Evolutionary conservation across 1,140 invertebrate genomes (phyloP), one percentile per base, ranked within the genome.

Genomic region (Dinothrombium tinctorium): DNA sequence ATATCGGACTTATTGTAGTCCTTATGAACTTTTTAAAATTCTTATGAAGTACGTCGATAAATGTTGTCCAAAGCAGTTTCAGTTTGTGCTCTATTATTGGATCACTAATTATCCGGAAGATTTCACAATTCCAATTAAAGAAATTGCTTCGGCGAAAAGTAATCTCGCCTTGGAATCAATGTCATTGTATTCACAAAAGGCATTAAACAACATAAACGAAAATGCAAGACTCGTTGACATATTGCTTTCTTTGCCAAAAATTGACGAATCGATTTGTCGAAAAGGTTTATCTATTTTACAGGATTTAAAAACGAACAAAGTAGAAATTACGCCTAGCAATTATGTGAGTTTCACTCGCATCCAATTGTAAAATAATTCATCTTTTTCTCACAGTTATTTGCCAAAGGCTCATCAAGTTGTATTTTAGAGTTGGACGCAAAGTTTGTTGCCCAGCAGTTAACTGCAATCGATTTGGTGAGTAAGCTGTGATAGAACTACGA

Each of bases 401-500:
- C 20, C 24, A 39, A 39, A 39, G 17, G 9, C 15, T 21, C 37
- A 12, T 7, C 37, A 26, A 21, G 21, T 29, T 26, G 37, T 25
- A 39, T 39, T 7, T 20, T 47, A 7, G 46, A 47, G 24, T 36
- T 46, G 19, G 46, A 47, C 28, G 7, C 41, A 31, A 32, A 36
- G n/a, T 47, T 45, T 40, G 29, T 47, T 4, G 46, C 46, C 1
- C 46, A 47, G 24, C 46, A 47, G 26, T 32, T 47, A 19, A 47
- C 46, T 6, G 46, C 46, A 19, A 47, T 47, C 25, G 46, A 47
- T 45, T 37, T 47, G 42, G 43, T 45, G 26, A n/a, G n/a, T n/a
- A n/a, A n/a, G n/a, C n/a, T n/a, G n/a, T n/a, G n/a, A n/a, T n/a
- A n/a, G n/a, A n/a, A n/a, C n/a, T n/a, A n/a, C n/a, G n/a, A n/a